Evolutionary conservation across 1,140 invertebrate genomes (phyloP), one percentile per base, ranked within the genome.

Genomic region (Arion vulgaris): DNA sequence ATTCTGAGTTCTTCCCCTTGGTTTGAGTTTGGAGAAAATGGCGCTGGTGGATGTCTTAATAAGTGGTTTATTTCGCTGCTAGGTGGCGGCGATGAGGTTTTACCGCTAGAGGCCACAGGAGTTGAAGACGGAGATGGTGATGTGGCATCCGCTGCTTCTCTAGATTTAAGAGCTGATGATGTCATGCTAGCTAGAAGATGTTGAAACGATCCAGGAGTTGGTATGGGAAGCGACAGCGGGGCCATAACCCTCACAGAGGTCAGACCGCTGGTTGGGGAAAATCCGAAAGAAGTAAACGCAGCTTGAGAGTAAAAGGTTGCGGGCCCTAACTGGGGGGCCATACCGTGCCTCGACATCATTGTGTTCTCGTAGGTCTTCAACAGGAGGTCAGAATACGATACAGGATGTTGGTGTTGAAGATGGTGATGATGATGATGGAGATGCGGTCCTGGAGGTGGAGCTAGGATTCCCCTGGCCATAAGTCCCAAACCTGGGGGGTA

Each of bases 351-450:
- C 23, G 85, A 82, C 49, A 87, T 80, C 17, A 90, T 72, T 13
- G 88, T 87, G 45, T 82, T 87, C 85, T 97, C 96, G 92, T 96
- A 96, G 0, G 95, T 95, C 89, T 96, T 96, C 66, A 96, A 93
- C 83, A 94, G 94, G 77, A 96, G 93, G 88, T 95, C 95, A 39
- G 94, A 94, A 92, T 90, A 90, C 28, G 82, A 83, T 69, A 85
- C 82, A 28, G 82, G 73, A 39, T 73, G 36, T 41, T 28, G 62
- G 17, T 66, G 28, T 11, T 76, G 57, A 13, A n/a, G 81, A 28
- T 82, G 72, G 13, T 82, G 73, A 17, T 39, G 53, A 34, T 75
- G 73, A 15, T 49, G 45, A 32, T 38, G 81, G n/a, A n/a, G n/a
- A 26, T 83, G 81, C 32, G 81, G 49, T 49, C 39, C 81, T 81